A percentile compares a stretch with the other conserved stretches of the same genome.
These are phyloP conservation scores for Paratrypauchen microcephalus DNA, from an alignment of 2,797 vertebrate genomes.

Conservation along the genomic window DNA sequence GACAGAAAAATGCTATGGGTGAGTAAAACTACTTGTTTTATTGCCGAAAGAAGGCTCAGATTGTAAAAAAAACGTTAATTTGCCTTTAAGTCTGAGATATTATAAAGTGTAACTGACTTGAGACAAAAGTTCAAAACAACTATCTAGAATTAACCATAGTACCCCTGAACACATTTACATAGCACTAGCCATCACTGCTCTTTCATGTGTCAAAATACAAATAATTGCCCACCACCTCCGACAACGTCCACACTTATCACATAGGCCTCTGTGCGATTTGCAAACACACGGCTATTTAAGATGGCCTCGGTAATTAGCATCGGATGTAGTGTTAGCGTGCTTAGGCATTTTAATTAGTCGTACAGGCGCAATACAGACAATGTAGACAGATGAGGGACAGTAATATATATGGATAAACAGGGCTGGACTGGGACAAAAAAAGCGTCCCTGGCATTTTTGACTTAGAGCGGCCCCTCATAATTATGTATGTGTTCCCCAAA, in stretches of 20 bases:
- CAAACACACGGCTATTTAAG: neutral
- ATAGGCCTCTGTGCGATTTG: neutral
- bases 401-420: neutral
- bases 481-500: too few relatives aligned
- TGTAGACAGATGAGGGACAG: neutral
- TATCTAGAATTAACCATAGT: conserved; percentile 14
- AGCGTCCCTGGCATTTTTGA: too few relatives aligned
- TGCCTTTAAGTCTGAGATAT: too few relatives aligned
- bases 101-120: too few relatives aligned
- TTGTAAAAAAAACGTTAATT: too few relatives aligned
- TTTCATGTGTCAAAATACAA: conserved; percentile 26
- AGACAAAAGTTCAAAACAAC: too few relatives aligned
- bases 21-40: too few relatives aligned
- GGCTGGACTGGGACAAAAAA: too few relatives aligned
- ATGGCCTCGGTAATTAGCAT: conserved; percentile 1
- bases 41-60: too few relatives aligned
- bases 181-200: neutral
- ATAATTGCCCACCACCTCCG: conserved; percentile 1
- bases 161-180: too few relatives aligned
- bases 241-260: neutral
- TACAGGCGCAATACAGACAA: neutral
- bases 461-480: too few relatives aligned
- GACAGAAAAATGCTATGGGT: too few relatives aligned
- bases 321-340: neutral
- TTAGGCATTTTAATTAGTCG: neutral